Percentiles rank a stretch among this genome's conserved stretches.
Conservation (phyloP, 92 coral and sea anemone species). For the Epizoanthus illoricatus region DNA sequence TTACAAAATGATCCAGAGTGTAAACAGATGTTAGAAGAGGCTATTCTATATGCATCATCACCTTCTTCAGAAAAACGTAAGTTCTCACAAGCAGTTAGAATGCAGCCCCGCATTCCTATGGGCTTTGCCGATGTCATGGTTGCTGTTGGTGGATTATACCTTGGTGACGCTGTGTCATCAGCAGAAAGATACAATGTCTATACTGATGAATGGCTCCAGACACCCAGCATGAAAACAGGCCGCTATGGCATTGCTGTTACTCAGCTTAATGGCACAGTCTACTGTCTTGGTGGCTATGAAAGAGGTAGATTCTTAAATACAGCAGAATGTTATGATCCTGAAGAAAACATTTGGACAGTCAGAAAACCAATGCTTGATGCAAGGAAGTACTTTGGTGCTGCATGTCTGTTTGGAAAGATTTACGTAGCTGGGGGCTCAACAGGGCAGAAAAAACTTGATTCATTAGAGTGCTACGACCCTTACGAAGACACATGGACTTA, state of each 20-base stretch:
- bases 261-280: slow-evolving; percentile 76
- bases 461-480: slow-evolving; percentile 89
- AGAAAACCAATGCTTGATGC: slow-evolving; percentile 72
- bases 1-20: slow-evolving; percentile 71
- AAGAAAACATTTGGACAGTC: slow-evolving; percentile 69
- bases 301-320: slow-evolving; percentile 70
- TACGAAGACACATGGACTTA: slow-evolving; percentile 68
- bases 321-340: slow-evolving; percentile 75
- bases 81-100: slow-evolving; percentile 49
- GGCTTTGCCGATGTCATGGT: slow-evolving; percentile 89
- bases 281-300: slow-evolving; percentile 92
- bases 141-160: slow-evolving; percentile 85
- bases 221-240: slow-evolving; percentile 70
- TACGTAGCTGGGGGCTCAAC: slow-evolving; percentile 92
- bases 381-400: slow-evolving; percentile 93
- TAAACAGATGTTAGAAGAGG: slow-evolving; percentile 73
- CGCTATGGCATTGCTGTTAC: slow-evolving; percentile 90
- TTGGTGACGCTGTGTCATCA: slow-evolving; percentile 74
- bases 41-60: slow-evolving; percentile 81
- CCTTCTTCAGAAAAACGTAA: slow-evolving; percentile 94
- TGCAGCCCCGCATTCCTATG: slow-evolving; percentile 85
- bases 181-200: slow-evolving; percentile 87
- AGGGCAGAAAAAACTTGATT: slow-evolving; percentile 69
- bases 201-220: slow-evolving; percentile 82
- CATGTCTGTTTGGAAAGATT: slow-evolving; percentile 79